These are phyloP conservation scores for Polietes domitor DNA, from an alignment of 2,888 invertebrate species.

Conservation along the genomic window DNA sequence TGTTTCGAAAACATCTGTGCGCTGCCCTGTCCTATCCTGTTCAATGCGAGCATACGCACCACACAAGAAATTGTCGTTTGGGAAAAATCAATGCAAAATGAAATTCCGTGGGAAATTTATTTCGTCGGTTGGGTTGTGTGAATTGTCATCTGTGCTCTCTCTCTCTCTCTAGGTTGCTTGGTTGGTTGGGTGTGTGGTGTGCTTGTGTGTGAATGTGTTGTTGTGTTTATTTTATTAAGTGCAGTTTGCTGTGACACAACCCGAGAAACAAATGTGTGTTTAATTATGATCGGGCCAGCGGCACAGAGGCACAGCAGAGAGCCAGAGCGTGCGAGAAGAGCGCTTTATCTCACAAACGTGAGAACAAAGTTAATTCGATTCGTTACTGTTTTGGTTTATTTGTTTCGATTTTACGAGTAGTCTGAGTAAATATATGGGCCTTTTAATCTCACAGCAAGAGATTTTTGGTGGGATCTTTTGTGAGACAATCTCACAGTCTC, in stretches of 20 bases:
- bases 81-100: slow-evolving; percentile 64
- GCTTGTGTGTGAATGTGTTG: too few relatives aligned
- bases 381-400: neutral
- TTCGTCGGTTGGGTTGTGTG: neutral
- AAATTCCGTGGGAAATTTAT: slow-evolving; percentile 63
- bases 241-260: neutral
- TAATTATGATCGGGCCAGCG: too few relatives aligned
- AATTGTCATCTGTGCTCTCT: slow-evolving; percentile 5
- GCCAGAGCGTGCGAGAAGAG: neutral
- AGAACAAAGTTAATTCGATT: neutral
- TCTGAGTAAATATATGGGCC: neutral
- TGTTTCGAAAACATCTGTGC: slow-evolving; percentile 34
- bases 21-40: too few relatives aligned
- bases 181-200: too few relatives aligned
- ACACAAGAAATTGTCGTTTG: slow-evolving; percentile 15
- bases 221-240: slow-evolving; percentile 21
- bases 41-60: too few relatives aligned
- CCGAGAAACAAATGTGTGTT: neutral
- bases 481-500: neutral
- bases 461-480: neutral
- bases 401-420: neutral
- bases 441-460: neutral
- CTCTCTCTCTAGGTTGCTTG: too few relatives aligned
- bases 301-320: too few relatives aligned
- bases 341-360: neutral